Evolutionary conservation across 2,113 vertebrate species (phyloP), one percentile per base, ranked within the genome.

Genomic region (Riparia riparia): DNA sequence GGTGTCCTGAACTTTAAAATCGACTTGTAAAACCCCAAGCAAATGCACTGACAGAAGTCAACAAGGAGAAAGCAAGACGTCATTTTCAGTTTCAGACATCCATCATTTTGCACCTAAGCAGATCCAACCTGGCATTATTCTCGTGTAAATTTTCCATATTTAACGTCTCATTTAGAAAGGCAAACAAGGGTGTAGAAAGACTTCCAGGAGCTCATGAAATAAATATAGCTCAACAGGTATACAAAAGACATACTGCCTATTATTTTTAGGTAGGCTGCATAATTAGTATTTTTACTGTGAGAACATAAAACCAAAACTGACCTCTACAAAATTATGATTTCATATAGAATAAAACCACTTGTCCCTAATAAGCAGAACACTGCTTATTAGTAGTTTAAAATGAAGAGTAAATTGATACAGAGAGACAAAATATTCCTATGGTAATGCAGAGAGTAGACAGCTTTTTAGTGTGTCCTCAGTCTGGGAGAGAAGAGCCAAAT

Each of bases 171-270:
- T 78, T 92, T 80, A 71, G 21, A 86, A 86, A 86, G 31, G 41
- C 82, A 92, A 94, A 90, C 34, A 73, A 88, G 64, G 61, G 51
- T 37, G 51, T 26, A 92, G 66, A 79, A 92, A 95, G 65, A 41
- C 41, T 79, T 82, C 37, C 26, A 77, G 66, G 60, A 86, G 47
- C 18, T 89, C 53, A 82, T 49, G 14, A 85, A 92, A 80, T 57
- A 83, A 79, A 78, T 86, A 84, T 3, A 72, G 47, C 32, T 89
- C 54, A 93, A 90, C 13, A 95, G 71, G 51, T 37, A 71, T 18
- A 89, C 7, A 18, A 91, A 84, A 86, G 7, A 80, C 74, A 72
- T 57, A 65, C 28, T 60, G 57, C 50, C 58, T 17, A 0, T 76
- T 94, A 86, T 88, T 85, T 85, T 95, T 60, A 68, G 42, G 69